A percentile compares a stretch with the other conserved stretches of the same genome.
Evolutionary conservation across 2,888 invertebrate genomes (phyloP).

Genomic region (Macrostomum cliftonense): DNA sequence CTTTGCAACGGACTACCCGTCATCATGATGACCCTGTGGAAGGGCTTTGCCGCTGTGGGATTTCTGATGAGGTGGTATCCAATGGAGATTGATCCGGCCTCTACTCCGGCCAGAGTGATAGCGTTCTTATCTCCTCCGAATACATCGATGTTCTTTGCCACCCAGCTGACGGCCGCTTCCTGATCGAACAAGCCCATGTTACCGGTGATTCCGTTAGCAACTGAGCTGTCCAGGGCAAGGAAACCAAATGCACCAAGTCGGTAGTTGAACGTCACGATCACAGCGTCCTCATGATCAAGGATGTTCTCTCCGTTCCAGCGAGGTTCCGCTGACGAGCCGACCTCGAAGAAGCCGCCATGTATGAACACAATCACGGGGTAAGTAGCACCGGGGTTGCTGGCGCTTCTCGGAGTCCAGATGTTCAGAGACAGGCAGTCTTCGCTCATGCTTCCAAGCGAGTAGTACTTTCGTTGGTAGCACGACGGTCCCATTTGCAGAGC

Average conservation of each 20-base stretch:
- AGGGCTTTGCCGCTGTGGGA: no score
- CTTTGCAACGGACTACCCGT: no score
- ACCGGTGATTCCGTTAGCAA: neutral
- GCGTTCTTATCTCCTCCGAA: neutral
- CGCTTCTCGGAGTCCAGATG: conserved; percentile 61
- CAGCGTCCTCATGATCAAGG: no score
- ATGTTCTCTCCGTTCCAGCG: no score
- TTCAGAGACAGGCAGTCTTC: conserved; percentile 89
- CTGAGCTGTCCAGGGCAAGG: neutral
- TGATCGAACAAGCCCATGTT: neutral
- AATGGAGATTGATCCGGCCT: neutral
- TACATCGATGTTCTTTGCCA: neutral
- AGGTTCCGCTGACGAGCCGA: no score
- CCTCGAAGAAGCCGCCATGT: no score
- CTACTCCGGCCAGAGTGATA: neutral
- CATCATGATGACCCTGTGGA: no score
- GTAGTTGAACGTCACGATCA: no score
- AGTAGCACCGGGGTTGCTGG: no score
- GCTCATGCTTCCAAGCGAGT: conserved; percentile 64
- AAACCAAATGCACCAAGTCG: neutral
- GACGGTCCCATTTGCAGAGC: no score
- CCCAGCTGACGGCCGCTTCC: neutral
- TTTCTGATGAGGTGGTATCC: neutral
- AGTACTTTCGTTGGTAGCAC: conserved; percentile 61
- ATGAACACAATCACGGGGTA: no score